A percentile compares a stretch with the other conserved stretches of the same genome.
Conservation (phyloP, 2,888 invertebrate species). For the Macaria notata region DNA sequence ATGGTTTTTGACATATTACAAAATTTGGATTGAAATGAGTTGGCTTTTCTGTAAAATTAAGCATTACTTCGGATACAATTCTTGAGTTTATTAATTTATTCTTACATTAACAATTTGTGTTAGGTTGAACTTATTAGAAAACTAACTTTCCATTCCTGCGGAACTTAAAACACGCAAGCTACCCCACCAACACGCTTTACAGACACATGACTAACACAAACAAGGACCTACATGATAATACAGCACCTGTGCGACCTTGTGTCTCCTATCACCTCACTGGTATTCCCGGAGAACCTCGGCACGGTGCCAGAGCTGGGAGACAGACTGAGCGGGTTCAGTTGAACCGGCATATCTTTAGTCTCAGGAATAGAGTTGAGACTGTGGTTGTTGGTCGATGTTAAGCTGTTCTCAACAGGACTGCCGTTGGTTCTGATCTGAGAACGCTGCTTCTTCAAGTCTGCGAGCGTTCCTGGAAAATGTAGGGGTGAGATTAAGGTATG, state of each 20-base stretch:
- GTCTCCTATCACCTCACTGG: constrained; percentile 90
- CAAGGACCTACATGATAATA: constrained; percentile 81
- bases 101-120: no score
- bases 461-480: constrained; percentile 86
- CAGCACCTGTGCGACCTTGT: constrained; percentile 88
- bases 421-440: constrained; percentile 89
- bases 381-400: constrained; percentile 68
- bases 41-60: no score
- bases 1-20: no score
- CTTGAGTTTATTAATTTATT: no score
- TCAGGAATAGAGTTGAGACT: constrained; percentile 74
- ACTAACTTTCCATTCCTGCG: no score
- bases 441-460: constrained; percentile 96
- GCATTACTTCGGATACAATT: no score
- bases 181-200: no score
- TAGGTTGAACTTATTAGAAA: no score
- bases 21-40: no score
- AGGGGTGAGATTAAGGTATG: no score
- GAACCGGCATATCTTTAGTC: constrained; percentile 71
- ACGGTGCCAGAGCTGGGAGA: constrained; percentile 69
- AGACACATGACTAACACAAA: no score
- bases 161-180: no score
- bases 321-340: constrained; percentile 68
- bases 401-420: constrained; percentile 75
- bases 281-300: constrained; percentile 87